These are phyloP conservation scores for Proteles cristata DNA, from an alignment of 2,113 vertebrate genomes.

Conservation along the genomic window DNA sequence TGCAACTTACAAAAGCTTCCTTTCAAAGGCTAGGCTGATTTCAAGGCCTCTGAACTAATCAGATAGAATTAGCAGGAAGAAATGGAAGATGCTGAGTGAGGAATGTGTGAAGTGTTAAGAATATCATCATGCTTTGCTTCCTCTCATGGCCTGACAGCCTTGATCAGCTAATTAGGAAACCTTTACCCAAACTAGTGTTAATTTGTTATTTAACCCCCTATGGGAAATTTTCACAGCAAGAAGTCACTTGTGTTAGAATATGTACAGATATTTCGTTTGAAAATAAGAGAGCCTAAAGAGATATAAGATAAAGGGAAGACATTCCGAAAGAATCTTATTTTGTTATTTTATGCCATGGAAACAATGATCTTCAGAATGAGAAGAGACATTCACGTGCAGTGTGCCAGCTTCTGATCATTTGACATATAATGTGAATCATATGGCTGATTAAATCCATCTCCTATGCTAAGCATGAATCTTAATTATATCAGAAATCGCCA, in stretches of 20 bases:
- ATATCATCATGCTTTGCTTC: constrained; percentile 54
- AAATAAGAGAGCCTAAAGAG: constrained; percentile 45
- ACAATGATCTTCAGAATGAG: not conserved
- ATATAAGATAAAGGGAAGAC: not conserved
- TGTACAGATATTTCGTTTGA: constrained; percentile 45
- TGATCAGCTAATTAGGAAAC: constrained; percentile 71
- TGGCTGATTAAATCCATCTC: constrained; percentile 66
- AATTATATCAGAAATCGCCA: constrained; percentile 68
- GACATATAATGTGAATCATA: constrained; percentile 65
- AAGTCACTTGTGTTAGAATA: constrained; percentile 63
- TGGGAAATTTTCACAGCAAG: constrained; percentile 71
- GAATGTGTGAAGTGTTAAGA: constrained; percentile 44
- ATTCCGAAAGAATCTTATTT: not conserved
- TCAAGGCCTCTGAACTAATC: constrained; percentile 64
- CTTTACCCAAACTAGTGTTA: constrained; percentile 69
- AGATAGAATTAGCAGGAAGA: constrained; percentile 51
- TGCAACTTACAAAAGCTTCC: constrained; percentile 56
- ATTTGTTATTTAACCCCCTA: constrained; percentile 68
- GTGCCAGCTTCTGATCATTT: constrained; percentile 60
- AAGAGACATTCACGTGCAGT: not conserved
- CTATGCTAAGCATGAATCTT: constrained; percentile 59
- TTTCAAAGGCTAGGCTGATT: constrained; percentile 66
- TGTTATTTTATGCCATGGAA: not conserved
- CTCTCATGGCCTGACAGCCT: not conserved
- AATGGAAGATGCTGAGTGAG: not conserved